Evolutionary conservation across 2,888 invertebrate genomes (phyloP), one percentile per base, ranked within the genome.

Genomic region (Chrysolina americana): DNA sequence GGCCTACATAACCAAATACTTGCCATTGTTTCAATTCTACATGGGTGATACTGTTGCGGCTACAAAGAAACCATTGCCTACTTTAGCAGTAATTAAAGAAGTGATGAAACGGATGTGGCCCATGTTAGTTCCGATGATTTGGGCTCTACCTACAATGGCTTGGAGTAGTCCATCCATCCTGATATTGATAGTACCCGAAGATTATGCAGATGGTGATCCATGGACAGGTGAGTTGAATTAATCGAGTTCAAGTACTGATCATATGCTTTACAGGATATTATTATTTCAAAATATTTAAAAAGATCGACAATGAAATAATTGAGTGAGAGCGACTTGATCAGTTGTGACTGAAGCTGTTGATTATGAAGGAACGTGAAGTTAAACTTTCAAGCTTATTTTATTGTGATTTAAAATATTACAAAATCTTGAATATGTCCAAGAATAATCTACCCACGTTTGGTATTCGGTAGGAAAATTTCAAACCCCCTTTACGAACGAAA

Each of bases 41-140:
- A 28, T 68, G 50, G 68, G 68, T 23, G 68, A 68, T 19, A 68
- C 68, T n/a, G 41, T 23, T 9, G 68, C 53, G 17, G 56, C 21
- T 53, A 68, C 41, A 1, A 10, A n/a, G 11, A 48, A 28, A 56
- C 68, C 68, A 5, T 28, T 50, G 19, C 50, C 41, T 47, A 15
- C 19, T 10, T 15, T 36, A 36, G 10, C 50, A 50, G 28, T 47
- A n/a, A 9, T 68, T 4, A 68, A 53, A 2, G 50, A 56, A 4
- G 50, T 68, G n/a, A 2, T 28, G n/a, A 53, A 15, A 9, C 53
- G 47, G 10, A 50, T 68, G 36, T 68, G 68, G 68, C 68, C 68
- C 2, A 17, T 21, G 9, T 17, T 68, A 11, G 36, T 53, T 28
- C 48, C 50, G 10, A 56, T 41, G 19, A 10, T 68, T 10, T 47